Evolutionary conservation across 2,888 invertebrate species (phyloP).

Genomic region (Synergus laeviventris): DNA sequence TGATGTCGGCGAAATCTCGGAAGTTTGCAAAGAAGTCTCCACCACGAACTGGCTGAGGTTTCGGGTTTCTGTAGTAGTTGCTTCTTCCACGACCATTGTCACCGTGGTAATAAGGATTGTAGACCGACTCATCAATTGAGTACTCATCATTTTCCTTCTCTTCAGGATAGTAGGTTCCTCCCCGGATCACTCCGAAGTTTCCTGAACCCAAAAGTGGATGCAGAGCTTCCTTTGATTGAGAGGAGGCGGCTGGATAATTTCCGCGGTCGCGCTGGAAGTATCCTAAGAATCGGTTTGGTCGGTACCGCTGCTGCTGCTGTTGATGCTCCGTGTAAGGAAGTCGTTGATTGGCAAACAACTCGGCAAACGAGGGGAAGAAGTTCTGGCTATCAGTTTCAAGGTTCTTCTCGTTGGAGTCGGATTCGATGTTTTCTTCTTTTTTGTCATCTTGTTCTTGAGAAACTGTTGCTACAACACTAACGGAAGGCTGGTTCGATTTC

Average conservation of each 20-base stretch:
- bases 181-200: slow-evolving; percentile 90
- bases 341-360: slow-evolving; percentile 80
- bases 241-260: slow-evolving; percentile 64
- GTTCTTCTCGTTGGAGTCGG: slow-evolving; percentile 72
- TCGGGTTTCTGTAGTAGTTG: slow-evolving; percentile 83
- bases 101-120: slow-evolving; percentile 80
- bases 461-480: slow-evolving; percentile 16
- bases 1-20: slow-evolving; percentile 93
- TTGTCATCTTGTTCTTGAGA: slow-evolving; percentile 17
- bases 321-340: slow-evolving; percentile 80
- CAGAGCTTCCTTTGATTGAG: slow-evolving; percentile 74
- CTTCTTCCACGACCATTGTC: slow-evolving; percentile 86
- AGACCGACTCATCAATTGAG: slow-evolving; percentile 78
- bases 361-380: slow-evolving; percentile 88
- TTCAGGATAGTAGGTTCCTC: slow-evolving; percentile 87
- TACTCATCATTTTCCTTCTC: slow-evolving; percentile 84
- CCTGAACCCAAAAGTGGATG: slow-evolving; percentile 81
- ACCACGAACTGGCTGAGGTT: slow-evolving; percentile 83
- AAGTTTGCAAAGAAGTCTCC: slow-evolving; percentile 93
- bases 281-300: slow-evolving; percentile 72
- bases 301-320: slow-evolving; percentile 68
- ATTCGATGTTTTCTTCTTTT: slow-evolving; percentile 47
- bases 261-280: slow-evolving; percentile 71
- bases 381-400: slow-evolving; percentile 82
- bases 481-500: slow-evolving; percentile 11